phyloP scores from a whole-genome alignment of 2,888 invertebrate genomes.

The Hirtodrosophila cameraria region DNA sequence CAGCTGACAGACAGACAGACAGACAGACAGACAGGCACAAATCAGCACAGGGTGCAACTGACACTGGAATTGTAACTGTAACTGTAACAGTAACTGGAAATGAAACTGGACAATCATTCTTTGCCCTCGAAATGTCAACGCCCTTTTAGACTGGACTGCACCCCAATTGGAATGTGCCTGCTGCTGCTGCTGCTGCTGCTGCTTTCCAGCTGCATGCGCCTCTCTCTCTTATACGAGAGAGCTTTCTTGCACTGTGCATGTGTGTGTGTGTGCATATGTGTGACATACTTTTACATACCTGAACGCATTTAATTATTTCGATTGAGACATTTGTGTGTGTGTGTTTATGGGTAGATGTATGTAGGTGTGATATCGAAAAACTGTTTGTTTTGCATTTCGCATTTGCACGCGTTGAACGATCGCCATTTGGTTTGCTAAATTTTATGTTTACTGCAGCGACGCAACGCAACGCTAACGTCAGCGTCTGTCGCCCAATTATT shows the following conservation, averaged over 20 bases:
- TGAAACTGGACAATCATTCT: slow-evolving; percentile 47
- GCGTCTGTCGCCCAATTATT: slow-evolving; percentile 65
- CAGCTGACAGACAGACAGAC: slow-evolving; percentile 29
- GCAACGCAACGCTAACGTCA: too few species aligned
- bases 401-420: slow-evolving; percentile 60
- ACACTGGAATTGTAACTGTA: slow-evolving; percentile 42
- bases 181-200: slow-evolving; percentile 14
- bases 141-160: slow-evolving; percentile 60
- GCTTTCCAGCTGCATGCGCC: slow-evolving; percentile 43
- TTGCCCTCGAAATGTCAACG: slow-evolving; percentile 78
- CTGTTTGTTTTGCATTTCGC: slow-evolving; percentile 79
- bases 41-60: slow-evolving; percentile 39
- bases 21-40: slow-evolving; percentile 32
- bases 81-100: neutral
- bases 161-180: slow-evolving; percentile 48
- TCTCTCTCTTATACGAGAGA: slow-evolving; percentile 15
- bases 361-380: slow-evolving; percentile 61
- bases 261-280: slow-evolving; percentile 26
- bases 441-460: slow-evolving; percentile 52
- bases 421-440: slow-evolving; percentile 43
- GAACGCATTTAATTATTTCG: slow-evolving; percentile 75
- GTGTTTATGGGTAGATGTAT: slow-evolving; percentile 17
- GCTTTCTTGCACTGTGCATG: slow-evolving; percentile 20
- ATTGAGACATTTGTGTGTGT: slow-evolving; percentile 60
- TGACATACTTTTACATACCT: slow-evolving; percentile 75